phyloP scores from a whole-genome alignment of 2,888 invertebrate species.

The Spodoptera picta region DNA sequence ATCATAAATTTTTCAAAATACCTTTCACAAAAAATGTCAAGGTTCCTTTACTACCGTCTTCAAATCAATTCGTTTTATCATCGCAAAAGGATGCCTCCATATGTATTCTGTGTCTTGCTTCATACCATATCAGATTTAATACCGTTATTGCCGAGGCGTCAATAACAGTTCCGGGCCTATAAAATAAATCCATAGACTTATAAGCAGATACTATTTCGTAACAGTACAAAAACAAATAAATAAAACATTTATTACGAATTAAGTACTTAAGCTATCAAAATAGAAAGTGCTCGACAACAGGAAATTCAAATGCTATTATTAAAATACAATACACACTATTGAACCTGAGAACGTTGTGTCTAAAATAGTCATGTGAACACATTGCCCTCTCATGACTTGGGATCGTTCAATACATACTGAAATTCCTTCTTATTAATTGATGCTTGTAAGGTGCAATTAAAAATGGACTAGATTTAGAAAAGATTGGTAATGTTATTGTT shows the following conservation, averaged over 20 bases:
- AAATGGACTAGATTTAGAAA: constrained; percentile 64
- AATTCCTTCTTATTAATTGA: constrained; percentile 66
- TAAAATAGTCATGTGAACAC: constrained; percentile 70
- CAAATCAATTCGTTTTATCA: background rate
- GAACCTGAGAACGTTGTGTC: constrained; percentile 67
- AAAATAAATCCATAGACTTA: constrained; percentile 9
- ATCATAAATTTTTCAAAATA: too few relatives aligned
- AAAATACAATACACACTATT: constrained; percentile 60
- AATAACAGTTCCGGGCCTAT: constrained; percentile 24
- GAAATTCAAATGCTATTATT: constrained; percentile 58
- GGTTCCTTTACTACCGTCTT: too few relatives aligned
- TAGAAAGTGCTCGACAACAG: constrained; percentile 55
- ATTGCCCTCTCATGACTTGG: constrained; percentile 59
- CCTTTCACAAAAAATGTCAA: too few relatives aligned
- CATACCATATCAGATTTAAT: constrained; percentile 22
- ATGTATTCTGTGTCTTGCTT: constrained; percentile 14
- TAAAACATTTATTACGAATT: background rate
- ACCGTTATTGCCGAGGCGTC: constrained; percentile 28
- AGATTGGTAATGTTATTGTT: constrained; percentile 65
- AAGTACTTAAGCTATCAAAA: constrained; percentile 26
- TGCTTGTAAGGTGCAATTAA: constrained; percentile 50
- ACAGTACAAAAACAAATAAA: background rate
- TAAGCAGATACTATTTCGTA: background rate
- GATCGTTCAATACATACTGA: constrained; percentile 60
- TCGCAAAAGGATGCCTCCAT: constrained; percentile 3